Conservation (phyloP, 1,140 invertebrate genomes). For the Apis florea region DNA sequence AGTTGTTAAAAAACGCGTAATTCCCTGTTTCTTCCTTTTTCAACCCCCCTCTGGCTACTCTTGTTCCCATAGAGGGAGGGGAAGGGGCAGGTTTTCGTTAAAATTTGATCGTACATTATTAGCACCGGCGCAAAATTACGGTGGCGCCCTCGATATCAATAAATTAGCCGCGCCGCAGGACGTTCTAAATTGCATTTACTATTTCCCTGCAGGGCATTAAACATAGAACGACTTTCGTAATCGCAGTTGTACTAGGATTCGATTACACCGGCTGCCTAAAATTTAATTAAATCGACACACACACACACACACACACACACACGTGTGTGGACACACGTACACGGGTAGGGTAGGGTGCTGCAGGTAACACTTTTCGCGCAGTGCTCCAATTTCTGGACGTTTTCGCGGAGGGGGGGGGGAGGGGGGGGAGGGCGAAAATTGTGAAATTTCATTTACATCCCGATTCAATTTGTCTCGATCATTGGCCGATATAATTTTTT, state of each 20-base stretch:
- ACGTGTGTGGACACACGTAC: too few relatives aligned
- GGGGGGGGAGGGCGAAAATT: constrained; percentile 30
- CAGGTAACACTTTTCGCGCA: neutral
- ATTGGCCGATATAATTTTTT: neutral
- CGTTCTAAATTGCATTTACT: constrained; percentile 52
- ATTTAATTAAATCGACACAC: constrained; percentile 48
- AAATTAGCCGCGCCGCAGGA: constrained; percentile 44
- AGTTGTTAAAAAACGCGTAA: neutral
- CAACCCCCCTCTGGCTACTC: too few relatives aligned
- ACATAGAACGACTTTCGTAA: constrained; percentile 50
- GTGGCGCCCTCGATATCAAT: constrained; percentile 31
- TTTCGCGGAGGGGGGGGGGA: too few relatives aligned
- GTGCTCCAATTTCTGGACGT: too few relatives aligned
- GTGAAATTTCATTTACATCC: constrained; percentile 29
- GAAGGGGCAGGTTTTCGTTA: neutral
- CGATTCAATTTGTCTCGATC: constrained; percentile 7
- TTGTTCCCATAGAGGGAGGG: neutral
- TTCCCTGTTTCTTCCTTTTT: neutral
- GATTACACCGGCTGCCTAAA: constrained; percentile 41
- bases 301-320: too few relatives aligned
- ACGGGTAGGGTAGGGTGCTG: too few relatives aligned
- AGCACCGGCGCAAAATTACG: constrained; percentile 30
- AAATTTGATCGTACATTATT: constrained; percentile 39
- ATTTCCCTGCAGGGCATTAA: constrained; percentile 51
- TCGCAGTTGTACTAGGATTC: constrained; percentile 52